These are phyloP conservation scores for Dryas iulia DNA, from an alignment of 1,140 invertebrate species.

Conservation along the genomic window DNA sequence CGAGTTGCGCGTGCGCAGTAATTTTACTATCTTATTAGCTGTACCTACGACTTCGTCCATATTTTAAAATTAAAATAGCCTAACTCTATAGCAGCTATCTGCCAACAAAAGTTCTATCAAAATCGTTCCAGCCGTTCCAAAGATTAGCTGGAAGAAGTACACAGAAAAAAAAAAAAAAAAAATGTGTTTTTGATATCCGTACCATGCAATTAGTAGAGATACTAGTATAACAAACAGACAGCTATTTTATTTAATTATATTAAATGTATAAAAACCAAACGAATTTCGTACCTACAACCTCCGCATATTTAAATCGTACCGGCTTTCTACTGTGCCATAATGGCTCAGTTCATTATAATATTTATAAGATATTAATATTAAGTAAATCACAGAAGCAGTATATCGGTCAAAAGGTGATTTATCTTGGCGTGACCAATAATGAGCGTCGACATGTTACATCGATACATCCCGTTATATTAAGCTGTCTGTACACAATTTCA, in stretches of 20 bases:
- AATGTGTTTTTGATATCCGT: no score
- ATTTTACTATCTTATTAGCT: no score
- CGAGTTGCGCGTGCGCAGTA: no score
- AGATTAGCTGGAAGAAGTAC: no score
- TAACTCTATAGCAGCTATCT: no score
- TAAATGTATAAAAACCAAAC: not conserved
- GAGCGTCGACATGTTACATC: constrained; percentile 40
- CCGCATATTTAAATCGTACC: not conserved
- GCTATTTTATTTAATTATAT: not conserved
- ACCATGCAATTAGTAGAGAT: no score
- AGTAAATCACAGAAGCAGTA: constrained; percentile 17
- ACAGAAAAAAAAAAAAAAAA: no score
- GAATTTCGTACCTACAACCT: not conserved
- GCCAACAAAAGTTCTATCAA: no score
- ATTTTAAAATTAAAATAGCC: no score
- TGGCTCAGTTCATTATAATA: not conserved
- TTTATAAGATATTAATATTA: not conserved
- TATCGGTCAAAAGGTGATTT: constrained; percentile 40
- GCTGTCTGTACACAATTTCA: constrained; percentile 17
- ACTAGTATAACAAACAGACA: no score
- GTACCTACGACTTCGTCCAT: no score
- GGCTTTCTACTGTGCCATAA: not conserved
- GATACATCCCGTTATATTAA: constrained; percentile 50
- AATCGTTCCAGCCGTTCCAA: no score
- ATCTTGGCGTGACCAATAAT: constrained; percentile 40